These are phyloP conservation scores for Phallusia fumigata DNA, from an alignment of 23 tunicate species.

Conservation along the genomic window DNA sequence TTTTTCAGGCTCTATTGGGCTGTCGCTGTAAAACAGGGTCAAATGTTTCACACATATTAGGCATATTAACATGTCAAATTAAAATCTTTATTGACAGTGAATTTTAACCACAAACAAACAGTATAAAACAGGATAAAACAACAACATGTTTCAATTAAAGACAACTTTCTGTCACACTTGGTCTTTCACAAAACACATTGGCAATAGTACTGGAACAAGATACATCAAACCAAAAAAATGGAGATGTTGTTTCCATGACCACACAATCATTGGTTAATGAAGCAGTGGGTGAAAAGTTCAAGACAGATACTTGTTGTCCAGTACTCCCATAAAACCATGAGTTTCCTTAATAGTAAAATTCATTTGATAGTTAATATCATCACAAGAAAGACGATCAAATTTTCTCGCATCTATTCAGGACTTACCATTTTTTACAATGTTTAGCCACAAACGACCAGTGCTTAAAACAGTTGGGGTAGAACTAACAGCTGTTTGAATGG, in stretches of 20 bases:
- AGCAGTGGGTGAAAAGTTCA: background rate
- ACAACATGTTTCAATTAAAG: too few species aligned
- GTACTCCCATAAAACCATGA: background rate
- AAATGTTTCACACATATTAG: too few species aligned
- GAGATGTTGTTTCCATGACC: background rate
- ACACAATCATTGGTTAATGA: background rate
- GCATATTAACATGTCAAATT: too few species aligned
- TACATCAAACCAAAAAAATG: constrained; percentile 3
- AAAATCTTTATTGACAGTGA: too few species aligned
- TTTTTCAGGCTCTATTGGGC: too few species aligned
- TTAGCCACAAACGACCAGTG: background rate
- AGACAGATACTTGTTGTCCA: background rate
- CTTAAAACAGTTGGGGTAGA: background rate
- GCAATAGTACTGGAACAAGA: background rate
- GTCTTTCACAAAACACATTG: background rate
- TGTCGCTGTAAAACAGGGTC: too few species aligned
- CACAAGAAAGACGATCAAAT: too few species aligned
- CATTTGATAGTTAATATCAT: too few species aligned
- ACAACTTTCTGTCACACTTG: background rate
- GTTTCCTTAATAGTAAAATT: background rate
- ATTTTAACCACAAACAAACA: too few species aligned
- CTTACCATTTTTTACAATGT: background rate
- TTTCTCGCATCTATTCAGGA: too few species aligned
- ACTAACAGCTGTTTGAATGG: background rate
- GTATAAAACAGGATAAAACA: too few species aligned